These are phyloP conservation scores for Drosophila ambigua DNA, from an alignment of 1,140 invertebrate species.

Conservation along the genomic window DNA sequence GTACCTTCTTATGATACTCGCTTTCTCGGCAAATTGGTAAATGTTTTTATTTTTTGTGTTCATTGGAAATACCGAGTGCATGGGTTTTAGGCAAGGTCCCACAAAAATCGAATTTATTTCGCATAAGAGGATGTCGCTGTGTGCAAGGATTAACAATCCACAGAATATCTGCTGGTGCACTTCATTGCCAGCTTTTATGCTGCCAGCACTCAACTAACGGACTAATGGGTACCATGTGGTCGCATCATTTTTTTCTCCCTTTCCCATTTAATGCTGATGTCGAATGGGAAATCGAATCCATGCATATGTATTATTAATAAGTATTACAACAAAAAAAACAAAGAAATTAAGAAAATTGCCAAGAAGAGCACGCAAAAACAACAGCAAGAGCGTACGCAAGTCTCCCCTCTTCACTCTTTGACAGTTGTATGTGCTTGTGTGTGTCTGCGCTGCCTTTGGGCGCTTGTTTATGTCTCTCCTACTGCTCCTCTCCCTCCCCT, in stretches of 20 bases:
- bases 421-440: neutral
- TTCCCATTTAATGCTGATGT: constrained; percentile 25
- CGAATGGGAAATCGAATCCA: constrained; percentile 34
- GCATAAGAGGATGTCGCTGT: too few species aligned
- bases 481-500: neutral
- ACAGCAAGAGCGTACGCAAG: constrained; percentile 26
- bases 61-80: too few species aligned
- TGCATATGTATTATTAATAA: constrained; percentile 53
- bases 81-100: too few species aligned
- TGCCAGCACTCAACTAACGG: too few species aligned
- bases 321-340: constrained; percentile 41
- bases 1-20: constrained; percentile 38
- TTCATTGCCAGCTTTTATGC: too few species aligned
- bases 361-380: constrained; percentile 26
- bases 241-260: constrained; percentile 5
- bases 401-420: constrained; percentile 20
- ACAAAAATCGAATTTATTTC: too few species aligned
- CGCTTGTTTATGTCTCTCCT: constrained; percentile 13
- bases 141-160: too few species aligned
- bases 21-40: constrained; percentile 44
- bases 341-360: constrained; percentile 39
- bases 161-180: too few species aligned
- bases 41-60: constrained; percentile 14
- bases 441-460: constrained; percentile 44
- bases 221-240: constrained; percentile 6